Conservation (phyloP, 2,797 vertebrate genomes). For the Spinibarbus caldwelli region DNA sequence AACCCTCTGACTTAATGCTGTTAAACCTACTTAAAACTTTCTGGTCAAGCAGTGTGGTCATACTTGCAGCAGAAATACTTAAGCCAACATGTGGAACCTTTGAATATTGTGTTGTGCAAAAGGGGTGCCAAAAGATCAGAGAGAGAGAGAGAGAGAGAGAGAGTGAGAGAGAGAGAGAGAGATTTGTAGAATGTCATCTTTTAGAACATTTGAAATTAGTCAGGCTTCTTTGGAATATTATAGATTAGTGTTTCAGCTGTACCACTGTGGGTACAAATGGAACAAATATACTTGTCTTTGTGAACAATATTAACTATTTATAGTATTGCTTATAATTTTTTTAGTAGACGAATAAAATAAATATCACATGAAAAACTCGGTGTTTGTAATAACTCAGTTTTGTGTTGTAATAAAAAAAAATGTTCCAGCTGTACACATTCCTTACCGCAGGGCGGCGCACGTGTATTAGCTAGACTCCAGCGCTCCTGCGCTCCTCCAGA, state of each 20-base stretch:
- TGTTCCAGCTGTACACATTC: background rate
- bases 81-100: background rate
- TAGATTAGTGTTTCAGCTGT: background rate
- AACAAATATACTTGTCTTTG: background rate
- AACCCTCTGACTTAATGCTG: background rate
- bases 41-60: no score
- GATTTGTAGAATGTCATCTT: background rate
- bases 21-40: background rate
- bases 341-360: background rate
- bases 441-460: slow-evolving; percentile 4
- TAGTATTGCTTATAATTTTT: no score
- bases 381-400: background rate
- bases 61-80: no score
- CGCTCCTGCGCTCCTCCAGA: slow-evolving; percentile 44
- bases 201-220: no score
- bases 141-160: no score
- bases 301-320: no score
- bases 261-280: background rate
- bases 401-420: background rate
- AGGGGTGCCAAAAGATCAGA: background rate
- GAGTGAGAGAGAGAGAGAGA: background rate
- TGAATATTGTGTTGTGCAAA: background rate
- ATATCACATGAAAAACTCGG: background rate
- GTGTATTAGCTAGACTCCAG: background rate
- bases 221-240: background rate